phyloP scores from a whole-genome alignment of 2,888 invertebrate genomes.

The Dugesia japonica region DNA sequence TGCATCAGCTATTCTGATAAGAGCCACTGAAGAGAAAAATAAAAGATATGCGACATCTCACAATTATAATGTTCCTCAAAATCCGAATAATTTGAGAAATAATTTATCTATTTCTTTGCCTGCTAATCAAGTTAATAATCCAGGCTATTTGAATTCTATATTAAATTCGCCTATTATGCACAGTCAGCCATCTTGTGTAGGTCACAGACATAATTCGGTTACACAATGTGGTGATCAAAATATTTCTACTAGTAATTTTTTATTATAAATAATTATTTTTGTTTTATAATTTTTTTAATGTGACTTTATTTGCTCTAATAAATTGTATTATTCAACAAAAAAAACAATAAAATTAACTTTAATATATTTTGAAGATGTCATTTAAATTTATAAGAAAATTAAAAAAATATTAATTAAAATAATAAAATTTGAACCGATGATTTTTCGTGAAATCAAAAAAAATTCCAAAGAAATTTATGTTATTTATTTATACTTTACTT shows the following conservation, averaged over 20 bases:
- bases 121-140: background rate
- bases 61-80: constrained; percentile 8
- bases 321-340: too few species aligned
- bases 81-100: constrained; percentile 9
- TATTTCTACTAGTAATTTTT: background rate
- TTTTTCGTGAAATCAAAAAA: too few species aligned
- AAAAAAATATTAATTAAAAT: too few species aligned
- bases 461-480: too few species aligned
- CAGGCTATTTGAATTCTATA: background rate
- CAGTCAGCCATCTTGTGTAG: background rate
- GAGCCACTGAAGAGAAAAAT: constrained; percentile 87
- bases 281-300: too few species aligned
- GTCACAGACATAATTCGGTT: background rate
- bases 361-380: too few species aligned
- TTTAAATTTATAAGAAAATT: too few species aligned
- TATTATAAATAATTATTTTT: too few species aligned
- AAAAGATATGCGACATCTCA: background rate
- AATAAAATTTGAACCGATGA: too few species aligned
- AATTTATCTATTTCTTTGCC: background rate
- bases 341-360: too few species aligned
- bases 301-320: too few species aligned
- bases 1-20: constrained; percentile 86
- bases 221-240: constrained; percentile 10
- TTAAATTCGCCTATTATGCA: background rate
- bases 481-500: too few species aligned